These are phyloP conservation scores for Philereme transversata DNA, from an alignment of 2,888 invertebrate species.

Conservation along the genomic window DNA sequence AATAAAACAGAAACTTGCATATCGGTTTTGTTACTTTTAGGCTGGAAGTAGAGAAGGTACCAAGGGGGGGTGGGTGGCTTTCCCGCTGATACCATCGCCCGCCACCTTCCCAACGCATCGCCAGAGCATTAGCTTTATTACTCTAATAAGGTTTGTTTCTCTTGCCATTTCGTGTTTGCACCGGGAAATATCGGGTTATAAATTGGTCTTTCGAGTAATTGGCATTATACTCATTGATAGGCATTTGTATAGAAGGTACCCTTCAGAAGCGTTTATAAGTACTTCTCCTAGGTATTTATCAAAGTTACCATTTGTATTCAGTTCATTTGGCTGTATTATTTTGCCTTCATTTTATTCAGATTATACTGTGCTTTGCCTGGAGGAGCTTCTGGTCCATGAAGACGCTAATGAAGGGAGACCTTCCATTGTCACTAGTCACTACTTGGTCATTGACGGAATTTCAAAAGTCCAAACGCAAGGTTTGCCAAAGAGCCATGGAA, in stretches of 20 bases:
- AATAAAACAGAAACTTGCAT: slow-evolving; percentile 27
- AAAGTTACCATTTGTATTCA: slow-evolving; percentile 2
- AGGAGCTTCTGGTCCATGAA: too few species aligned
- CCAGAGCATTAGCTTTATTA: slow-evolving; percentile 56
- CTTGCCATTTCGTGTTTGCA: slow-evolving; percentile 35
- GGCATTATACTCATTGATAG: slow-evolving; percentile 29
- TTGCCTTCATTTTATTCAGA: slow-evolving; percentile 4
- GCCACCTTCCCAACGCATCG: slow-evolving; percentile 39
- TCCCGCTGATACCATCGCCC: slow-evolving; percentile 37
- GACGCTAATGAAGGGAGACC: too few species aligned
- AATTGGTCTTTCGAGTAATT: slow-evolving; percentile 32
- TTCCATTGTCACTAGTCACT: too few species aligned
- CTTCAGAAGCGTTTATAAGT: slow-evolving; percentile 6
- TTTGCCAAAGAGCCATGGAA: too few species aligned
- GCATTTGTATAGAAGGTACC: slow-evolving; percentile 28
- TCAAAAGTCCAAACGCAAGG: too few species aligned
- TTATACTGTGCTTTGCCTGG: slow-evolving; percentile 1
- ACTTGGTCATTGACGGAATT: too few species aligned
- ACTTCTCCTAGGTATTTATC: slow-evolving; percentile 4
- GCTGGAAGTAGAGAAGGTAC: slow-evolving; percentile 28
- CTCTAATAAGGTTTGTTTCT: slow-evolving; percentile 43
- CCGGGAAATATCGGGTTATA: slow-evolving; percentile 30
- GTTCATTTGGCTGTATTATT: slow-evolving; percentile 10
- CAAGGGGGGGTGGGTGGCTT: slow-evolving; percentile 47
- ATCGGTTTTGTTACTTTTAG: slow-evolving; percentile 34